Conservation (phyloP, 2,888 invertebrate species). For the Molorchus minor region DNA sequence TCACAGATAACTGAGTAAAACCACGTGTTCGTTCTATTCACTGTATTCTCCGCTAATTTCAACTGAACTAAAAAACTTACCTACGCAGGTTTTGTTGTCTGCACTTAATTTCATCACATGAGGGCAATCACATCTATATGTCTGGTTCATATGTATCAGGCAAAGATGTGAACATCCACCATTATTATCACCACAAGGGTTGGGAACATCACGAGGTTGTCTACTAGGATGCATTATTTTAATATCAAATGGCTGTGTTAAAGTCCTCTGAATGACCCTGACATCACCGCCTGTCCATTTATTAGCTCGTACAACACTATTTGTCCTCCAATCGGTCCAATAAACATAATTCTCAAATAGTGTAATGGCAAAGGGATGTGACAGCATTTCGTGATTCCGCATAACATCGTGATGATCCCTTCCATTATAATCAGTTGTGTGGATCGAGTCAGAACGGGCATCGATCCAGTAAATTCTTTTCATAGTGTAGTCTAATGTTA, state of each 20-base stretch:
- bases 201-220: constrained; percentile 70
- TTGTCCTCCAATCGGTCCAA: constrained; percentile 95
- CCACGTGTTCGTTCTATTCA: background rate
- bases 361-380: constrained; percentile 90
- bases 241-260: constrained; percentile 91
- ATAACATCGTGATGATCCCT: constrained; percentile 72
- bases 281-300: constrained; percentile 88
- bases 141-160: constrained; percentile 72
- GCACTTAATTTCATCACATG: constrained; percentile 82
- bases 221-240: constrained; percentile 82
- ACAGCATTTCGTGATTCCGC: constrained; percentile 74
- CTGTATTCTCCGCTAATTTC: too few relatives aligned
- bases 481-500: constrained; percentile 80
- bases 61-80: constrained; percentile 66
- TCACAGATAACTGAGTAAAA: too few relatives aligned
- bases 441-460: constrained; percentile 87
- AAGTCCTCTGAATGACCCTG: constrained; percentile 79
- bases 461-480: constrained; percentile 85
- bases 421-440: constrained; percentile 85
- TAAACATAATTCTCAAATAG: constrained; percentile 88
- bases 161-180: constrained; percentile 86
- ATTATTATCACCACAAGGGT: constrained; percentile 76
- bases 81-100: constrained; percentile 73
- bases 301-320: constrained; percentile 85
- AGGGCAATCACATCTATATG: constrained; percentile 82